A percentile compares a stretch with the other conserved stretches of the same genome.
Conservation (phyloP, 2,113 vertebrate genomes). For the Scophthalmus maximus region DNA sequence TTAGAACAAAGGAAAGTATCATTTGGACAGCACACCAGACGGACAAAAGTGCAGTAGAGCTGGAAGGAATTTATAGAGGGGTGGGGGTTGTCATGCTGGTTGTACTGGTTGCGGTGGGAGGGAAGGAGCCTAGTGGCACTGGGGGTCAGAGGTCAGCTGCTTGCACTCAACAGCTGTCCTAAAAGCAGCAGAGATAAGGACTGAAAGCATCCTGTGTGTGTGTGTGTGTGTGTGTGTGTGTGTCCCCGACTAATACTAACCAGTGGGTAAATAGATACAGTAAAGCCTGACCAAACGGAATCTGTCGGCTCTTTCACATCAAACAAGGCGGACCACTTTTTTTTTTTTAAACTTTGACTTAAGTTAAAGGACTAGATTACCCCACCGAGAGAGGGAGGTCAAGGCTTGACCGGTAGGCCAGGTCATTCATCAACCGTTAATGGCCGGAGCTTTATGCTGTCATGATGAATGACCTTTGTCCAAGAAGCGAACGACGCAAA, state of each 20-base stretch:
- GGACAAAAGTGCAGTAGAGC: slow-evolving; percentile 66
- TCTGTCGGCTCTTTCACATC: slow-evolving; percentile 36
- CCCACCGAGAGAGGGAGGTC: slow-evolving; percentile 53
- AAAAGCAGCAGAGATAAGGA: slow-evolving; percentile 87
- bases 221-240: slow-evolving; percentile 74
- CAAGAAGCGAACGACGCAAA: slow-evolving; percentile 54
- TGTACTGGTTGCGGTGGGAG: slow-evolving; percentile 66
- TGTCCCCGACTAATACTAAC: slow-evolving; percentile 72
- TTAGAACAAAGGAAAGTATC: slow-evolving; percentile 41
- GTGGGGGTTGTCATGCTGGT: slow-evolving; percentile 71
- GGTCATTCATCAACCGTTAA: slow-evolving; percentile 80
- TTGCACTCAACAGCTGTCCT: slow-evolving; percentile 89
- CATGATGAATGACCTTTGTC: slow-evolving; percentile 77
- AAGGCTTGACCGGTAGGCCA: slow-evolving; percentile 71
- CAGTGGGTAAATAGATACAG: slow-evolving; percentile 82
- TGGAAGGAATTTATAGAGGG: slow-evolving; percentile 81
- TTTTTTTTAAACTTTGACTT: slow-evolving; percentile 47
- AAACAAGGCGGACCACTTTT: slow-evolving; percentile 25
- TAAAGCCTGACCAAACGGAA: slow-evolving; percentile 78
- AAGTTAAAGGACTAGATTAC: slow-evolving; percentile 62
- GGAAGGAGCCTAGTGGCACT: slow-evolving; percentile 64
- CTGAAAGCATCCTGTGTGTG: slow-evolving; percentile 88
- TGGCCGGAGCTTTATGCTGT: slow-evolving; percentile 77
- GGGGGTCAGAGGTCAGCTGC: slow-evolving; percentile 87
- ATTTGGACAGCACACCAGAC: slow-evolving; percentile 64